Evolutionary conservation across 2,888 invertebrate genomes (phyloP), one percentile per base, ranked within the genome.

Genomic region (Cistogaster globosa): DNA sequence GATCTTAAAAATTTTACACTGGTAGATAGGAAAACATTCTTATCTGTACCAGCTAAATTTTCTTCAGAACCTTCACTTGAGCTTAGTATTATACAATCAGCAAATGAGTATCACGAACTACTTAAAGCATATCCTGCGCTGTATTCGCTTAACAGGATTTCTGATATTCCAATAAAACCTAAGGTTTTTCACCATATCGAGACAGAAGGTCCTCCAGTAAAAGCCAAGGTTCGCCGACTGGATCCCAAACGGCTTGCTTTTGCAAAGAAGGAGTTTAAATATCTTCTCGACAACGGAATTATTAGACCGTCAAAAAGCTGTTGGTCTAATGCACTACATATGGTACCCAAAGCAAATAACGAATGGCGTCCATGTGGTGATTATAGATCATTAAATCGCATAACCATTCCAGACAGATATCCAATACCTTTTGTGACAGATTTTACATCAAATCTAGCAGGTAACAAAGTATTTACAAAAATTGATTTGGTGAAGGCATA

Each of bases 371-470:
- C 90, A 0, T 90, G 91, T 69, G 90, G 91, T 0, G 90, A 92
- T 58, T 91, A 90, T 67, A 85, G 91, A 0, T 53, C 55, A 0
- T 84, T 91, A 0, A 92, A 91, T 71, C 72, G 84, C 0, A 67
- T 79, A 3, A 38, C 91, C 0, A 75, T 89, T 0, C 90, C 91
- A 0, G 91, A 92, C 84, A 67, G 89, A 5, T 92, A 91, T 76
- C 91, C 92, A 0, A 84, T 91, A 6, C 88, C 90, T 0, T 88
- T 90, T 42, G 87, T 92, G 1, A 88, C 90, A 16, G 90, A 92
- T 60, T 82, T 84, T 18, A 32, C 71, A 5, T 71, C 55, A 32
- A 81, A 63, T 9, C 68, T 86, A 2, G 36, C 75, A 18, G 78
- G 68, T 0, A 78, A 62, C 18, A 75, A n/a, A n/a, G 60, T 84